Percentiles rank a stretch among this genome's conserved stretches.
Evolutionary conservation across 2,113 vertebrate genomes (phyloP).

Genomic region (Rhinichthys klamathensis): DNA sequence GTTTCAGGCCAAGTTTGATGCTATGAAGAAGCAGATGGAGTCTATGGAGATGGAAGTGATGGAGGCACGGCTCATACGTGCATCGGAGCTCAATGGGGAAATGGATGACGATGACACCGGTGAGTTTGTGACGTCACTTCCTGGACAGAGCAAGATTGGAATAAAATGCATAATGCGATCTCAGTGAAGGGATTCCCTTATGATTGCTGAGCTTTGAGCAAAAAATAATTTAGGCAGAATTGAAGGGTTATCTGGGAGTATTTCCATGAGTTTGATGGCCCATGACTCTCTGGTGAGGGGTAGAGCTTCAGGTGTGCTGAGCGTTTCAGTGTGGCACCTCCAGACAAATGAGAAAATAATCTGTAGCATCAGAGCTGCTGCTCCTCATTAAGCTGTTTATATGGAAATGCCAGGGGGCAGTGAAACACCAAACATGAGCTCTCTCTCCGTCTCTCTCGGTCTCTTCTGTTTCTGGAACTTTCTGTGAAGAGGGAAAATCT

Average conservation of each 20-base stretch:
- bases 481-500: not conserved
- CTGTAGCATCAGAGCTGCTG: slow-evolving; percentile 51
- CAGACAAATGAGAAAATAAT: slow-evolving; percentile 64
- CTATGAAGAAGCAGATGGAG: slow-evolving; percentile 92
- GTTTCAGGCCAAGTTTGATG: slow-evolving; percentile 86
- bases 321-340: slow-evolving; percentile 32
- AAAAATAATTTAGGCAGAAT: slow-evolving; percentile 21
- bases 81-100: slow-evolving; percentile 91
- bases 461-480: not conserved
- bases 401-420: slow-evolving; percentile 50
- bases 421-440: slow-evolving; percentile 19
- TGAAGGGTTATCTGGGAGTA: slow-evolving; percentile 26
- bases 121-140: slow-evolving; percentile 61
- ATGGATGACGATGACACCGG: slow-evolving; percentile 90
- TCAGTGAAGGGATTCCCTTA: not conserved
- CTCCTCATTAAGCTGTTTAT: slow-evolving; percentile 52
- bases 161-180: slow-evolving; percentile 3
- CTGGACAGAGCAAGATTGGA: slow-evolving; percentile 22
- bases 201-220: slow-evolving; percentile 23
- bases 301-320: slow-evolving; percentile 39
- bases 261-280: slow-evolving; percentile 36
- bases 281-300: slow-evolving; percentile 27
- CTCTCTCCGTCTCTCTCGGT: not conserved
- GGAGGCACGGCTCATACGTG: slow-evolving; percentile 94
- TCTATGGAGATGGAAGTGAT: slow-evolving; percentile 98